These are phyloP conservation scores for Drosophila planitibia DNA, from an alignment of 2,888 invertebrate species.

Conservation along the genomic window DNA sequence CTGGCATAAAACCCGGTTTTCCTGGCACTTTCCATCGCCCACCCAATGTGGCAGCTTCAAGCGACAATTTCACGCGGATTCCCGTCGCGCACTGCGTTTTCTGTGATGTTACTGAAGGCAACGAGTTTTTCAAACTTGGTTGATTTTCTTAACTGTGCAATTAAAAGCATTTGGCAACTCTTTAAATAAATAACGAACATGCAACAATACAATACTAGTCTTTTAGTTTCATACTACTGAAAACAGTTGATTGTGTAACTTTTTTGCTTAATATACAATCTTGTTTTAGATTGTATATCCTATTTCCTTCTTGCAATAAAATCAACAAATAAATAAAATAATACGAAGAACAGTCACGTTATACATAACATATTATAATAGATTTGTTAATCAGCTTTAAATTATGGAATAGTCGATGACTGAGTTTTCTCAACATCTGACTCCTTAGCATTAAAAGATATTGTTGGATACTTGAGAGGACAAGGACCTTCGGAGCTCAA, in stretches of 20 bases:
- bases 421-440: not conserved
- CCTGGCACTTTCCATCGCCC: not conserved
- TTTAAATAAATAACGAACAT: constrained; percentile 4
- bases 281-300: not conserved
- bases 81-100: constrained; percentile 17
- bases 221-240: not conserved
- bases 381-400: not conserved
- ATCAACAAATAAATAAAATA: not conserved
- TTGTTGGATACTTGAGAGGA: not conserved
- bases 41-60: not conserved
- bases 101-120: not conserved
- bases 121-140: constrained; percentile 3
- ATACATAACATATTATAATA: not conserved
- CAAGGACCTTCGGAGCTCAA: not conserved
- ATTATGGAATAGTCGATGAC: not conserved
- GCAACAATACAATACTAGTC: not conserved
- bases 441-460: not conserved
- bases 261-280: not conserved
- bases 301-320: not conserved
- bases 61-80: constrained; percentile 23
- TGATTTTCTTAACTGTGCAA: not conserved
- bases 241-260: not conserved
- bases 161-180: not conserved
- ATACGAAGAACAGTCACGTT: too few relatives aligned
- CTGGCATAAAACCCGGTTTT: constrained; percentile 14